Evolutionary conservation across 2,888 invertebrate genomes (phyloP), one percentile per base, ranked within the genome.

Genomic region (Drosophila hamatofila): DNA sequence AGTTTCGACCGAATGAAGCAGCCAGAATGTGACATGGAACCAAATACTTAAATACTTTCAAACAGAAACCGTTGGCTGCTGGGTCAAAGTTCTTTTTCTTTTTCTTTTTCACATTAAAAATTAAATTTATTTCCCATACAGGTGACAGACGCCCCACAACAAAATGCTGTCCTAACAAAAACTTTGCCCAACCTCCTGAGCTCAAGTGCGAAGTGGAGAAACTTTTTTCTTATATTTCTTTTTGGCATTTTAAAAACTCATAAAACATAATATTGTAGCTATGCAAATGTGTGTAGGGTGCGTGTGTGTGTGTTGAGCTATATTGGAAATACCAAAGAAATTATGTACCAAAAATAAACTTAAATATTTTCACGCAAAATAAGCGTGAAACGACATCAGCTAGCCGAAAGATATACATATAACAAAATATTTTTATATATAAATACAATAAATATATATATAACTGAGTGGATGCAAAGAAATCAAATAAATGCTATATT

Each of bases 91-190:
- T 73, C 49, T n/a, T n/a, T n/a, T n/a, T n/a, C n/a, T n/a, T n/a
- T n/a, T n/a, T n/a, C 12, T 37, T 33, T 9, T 18, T 30, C 60
- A 48, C 46, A 41, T 54, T 73, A 67, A 59, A 71, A 80, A 75
- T 72, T 54, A 73, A 74, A 72, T 81, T 88, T 80, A 79, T 74
- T 75, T 70, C 72, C 56, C 48, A 68, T 69, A 44, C 73, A 79
- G 75, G 72, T 81, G 80, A 75, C 84, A 75, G 44, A 58, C 54
- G 42, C 58, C 41, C n/a, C 33, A 35, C 33, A 33, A 12, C 11
- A 33, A 35, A 14, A 35, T 3, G 0, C 39, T 39, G 39, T 39
- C 39, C 39, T 71, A 55, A 25, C 46, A 27, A 41, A 72, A 72
- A 74, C 41, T 67, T 70, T 27, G 35, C 33, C 27, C 41, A 16